Evolutionary conservation across 2,888 invertebrate genomes (phyloP).

Genomic region (Callyntrura guangdongensis): DNA sequence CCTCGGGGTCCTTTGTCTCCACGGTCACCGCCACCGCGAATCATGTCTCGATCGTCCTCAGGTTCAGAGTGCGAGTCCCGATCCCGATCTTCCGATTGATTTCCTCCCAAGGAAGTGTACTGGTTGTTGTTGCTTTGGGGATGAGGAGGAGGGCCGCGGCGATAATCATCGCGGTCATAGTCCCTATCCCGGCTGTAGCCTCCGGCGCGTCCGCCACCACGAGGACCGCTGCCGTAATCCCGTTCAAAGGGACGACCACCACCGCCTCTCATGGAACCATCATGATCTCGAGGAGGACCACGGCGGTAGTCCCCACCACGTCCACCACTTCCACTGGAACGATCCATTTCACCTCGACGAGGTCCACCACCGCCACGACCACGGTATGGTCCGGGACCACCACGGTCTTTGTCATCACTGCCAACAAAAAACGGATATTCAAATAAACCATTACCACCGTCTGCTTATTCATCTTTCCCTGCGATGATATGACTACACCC

Average conservation of each 20-base stretch:
- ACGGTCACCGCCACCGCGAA: constrained; percentile 41
- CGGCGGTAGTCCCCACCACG: constrained; percentile 20
- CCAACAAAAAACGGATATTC: background rate
- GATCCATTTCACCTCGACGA: constrained; percentile 51
- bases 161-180: constrained; percentile 50
- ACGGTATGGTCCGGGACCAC: constrained; percentile 23
- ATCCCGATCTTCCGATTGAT: constrained; percentile 74
- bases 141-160: constrained; percentile 7
- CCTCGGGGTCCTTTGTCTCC: constrained; percentile 20
- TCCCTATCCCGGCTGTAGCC: constrained; percentile 10
- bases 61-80: constrained; percentile 82
- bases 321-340: constrained; percentile 39
- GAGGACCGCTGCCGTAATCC: constrained; percentile 16
- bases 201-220: constrained; percentile 47
- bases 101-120: constrained; percentile 38
- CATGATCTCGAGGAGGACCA: constrained; percentile 43
- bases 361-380: constrained; percentile 22
- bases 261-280: constrained; percentile 39
- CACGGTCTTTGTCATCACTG: constrained; percentile 60
- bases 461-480: too few species aligned
- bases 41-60: constrained; percentile 81
- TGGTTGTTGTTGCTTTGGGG: constrained; percentile 24
- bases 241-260: constrained; percentile 46
- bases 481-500: background rate
- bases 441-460: background rate